phyloP scores from a whole-genome alignment of 2,888 invertebrate species.

The Melanargia galathea region DNA sequence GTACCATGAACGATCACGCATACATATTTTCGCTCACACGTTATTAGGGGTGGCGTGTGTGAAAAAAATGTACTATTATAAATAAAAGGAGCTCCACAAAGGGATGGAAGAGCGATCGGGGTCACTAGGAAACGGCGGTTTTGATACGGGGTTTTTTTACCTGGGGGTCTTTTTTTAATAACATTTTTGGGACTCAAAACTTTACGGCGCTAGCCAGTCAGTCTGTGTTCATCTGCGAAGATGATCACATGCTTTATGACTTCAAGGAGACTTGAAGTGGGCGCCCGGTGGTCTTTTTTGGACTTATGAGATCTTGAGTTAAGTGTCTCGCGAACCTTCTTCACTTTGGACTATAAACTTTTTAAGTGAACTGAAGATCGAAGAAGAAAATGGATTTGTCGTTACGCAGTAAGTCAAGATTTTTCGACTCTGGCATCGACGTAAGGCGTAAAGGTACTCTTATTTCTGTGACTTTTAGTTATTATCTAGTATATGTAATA shows the following conservation, averaged over 20 bases:
- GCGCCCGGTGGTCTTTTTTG: constrained; percentile 63
- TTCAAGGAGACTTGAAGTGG: constrained; percentile 52
- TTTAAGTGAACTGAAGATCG: constrained; percentile 44
- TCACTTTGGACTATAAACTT: constrained; percentile 38
- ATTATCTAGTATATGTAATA: no score
- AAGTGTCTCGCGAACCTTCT: constrained; percentile 37
- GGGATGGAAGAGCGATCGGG: constrained; percentile 81
- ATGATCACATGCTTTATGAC: constrained; percentile 79
- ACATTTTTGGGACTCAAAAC: constrained; percentile 63
- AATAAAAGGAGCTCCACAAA: constrained; percentile 78
- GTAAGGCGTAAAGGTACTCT: constrained; percentile 78
- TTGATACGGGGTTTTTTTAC: constrained; percentile 81
- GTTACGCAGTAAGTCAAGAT: constrained; percentile 81
- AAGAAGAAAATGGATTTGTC: constrained; percentile 72
- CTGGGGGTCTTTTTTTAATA: constrained; percentile 75
- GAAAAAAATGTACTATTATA: constrained; percentile 81
- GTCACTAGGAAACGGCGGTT: constrained; percentile 82
- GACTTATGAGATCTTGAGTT: constrained; percentile 37
- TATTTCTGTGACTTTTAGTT: constrained; percentile 19
- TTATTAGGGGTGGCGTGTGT: constrained; percentile 80
- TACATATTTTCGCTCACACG: constrained; percentile 79
- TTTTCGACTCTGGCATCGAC: constrained; percentile 81
- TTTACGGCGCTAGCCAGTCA: constrained; percentile 76
- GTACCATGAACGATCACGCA: constrained; percentile 71
- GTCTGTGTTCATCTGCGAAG: constrained; percentile 81